phyloP scores from a whole-genome alignment of 2,888 invertebrate genomes.

The Mythimna albipuncta region DNA sequence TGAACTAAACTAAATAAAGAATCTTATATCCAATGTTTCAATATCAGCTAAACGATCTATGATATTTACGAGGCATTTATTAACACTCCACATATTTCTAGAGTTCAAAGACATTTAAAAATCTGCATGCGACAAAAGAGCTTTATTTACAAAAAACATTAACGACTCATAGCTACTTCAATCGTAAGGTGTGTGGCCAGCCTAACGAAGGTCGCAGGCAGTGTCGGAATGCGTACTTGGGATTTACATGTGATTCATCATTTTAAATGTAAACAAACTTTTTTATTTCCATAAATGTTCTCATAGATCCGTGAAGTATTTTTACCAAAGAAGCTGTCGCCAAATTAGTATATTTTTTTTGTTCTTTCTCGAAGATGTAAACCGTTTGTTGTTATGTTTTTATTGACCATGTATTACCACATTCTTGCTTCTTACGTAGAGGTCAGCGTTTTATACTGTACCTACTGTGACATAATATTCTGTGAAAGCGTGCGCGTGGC shows the following conservation, averaged over 20 bases:
- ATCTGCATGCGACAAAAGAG: conserved; percentile 9
- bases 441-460: conserved; percentile 27
- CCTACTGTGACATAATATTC: conserved; percentile 30
- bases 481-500: conserved; percentile 8
- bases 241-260: conserved; percentile 85
- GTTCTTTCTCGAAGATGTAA: conserved; percentile 12
- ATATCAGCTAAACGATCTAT: background rate
- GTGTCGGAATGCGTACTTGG: conserved; percentile 77
- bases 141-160: conserved; percentile 15
- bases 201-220: conserved; percentile 76
- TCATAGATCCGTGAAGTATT: conserved; percentile 80
- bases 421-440: conserved; percentile 33
- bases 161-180: background rate
- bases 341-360: conserved; percentile 15
- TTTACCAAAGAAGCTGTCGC: conserved; percentile 48
- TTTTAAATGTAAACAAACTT: conserved; percentile 82
- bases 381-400: conserved; percentile 29
- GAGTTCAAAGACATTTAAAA: conserved; percentile 36
- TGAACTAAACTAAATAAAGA: too few relatives aligned
- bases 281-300: conserved; percentile 72
- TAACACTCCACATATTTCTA: conserved; percentile 1
- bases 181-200: conserved; percentile 65
- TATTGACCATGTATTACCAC: conserved; percentile 24
- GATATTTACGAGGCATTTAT: background rate
- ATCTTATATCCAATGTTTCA: background rate